Conservation (phyloP, 2,113 vertebrate species). For the Eulemur rufifrons region DNA sequence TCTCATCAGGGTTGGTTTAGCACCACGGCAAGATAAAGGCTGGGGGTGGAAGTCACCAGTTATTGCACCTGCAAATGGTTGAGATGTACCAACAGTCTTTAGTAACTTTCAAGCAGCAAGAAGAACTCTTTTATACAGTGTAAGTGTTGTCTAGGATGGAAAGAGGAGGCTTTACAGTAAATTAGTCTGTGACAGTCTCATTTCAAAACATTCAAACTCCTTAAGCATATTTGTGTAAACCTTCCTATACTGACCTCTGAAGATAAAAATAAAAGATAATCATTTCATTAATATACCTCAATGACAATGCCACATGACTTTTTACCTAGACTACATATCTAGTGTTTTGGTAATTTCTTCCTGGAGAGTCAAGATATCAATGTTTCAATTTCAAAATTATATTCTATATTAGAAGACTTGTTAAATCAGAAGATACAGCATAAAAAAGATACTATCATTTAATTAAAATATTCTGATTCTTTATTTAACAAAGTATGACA, state of each 20-base stretch:
- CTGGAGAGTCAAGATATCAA: background rate
- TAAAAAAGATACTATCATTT: constrained; percentile 52
- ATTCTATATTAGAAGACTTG: background rate
- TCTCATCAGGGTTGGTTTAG: background rate
- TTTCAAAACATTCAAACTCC: background rate
- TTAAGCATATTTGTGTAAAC: background rate
- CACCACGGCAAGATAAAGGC: background rate
- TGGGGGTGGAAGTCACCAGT: background rate
- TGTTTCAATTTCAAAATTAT: constrained; percentile 43
- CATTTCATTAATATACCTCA: background rate
- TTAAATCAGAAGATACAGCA: background rate
- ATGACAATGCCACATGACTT: background rate
- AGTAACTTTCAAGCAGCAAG: too few relatives aligned
- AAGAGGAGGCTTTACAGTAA: background rate
- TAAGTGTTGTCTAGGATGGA: background rate
- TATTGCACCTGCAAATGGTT: background rate
- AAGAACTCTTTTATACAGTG: too few relatives aligned
- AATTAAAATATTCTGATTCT: constrained; percentile 56
- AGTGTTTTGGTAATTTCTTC: background rate
- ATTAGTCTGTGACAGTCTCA: background rate
- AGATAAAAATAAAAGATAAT: background rate
- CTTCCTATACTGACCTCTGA: background rate
- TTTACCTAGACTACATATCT: background rate
- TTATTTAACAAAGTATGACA: constrained; percentile 32
- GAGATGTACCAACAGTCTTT: background rate